Evolutionary conservation across 2,888 invertebrate genomes (phyloP).

Genomic region (Heliothis peltigera): DNA sequence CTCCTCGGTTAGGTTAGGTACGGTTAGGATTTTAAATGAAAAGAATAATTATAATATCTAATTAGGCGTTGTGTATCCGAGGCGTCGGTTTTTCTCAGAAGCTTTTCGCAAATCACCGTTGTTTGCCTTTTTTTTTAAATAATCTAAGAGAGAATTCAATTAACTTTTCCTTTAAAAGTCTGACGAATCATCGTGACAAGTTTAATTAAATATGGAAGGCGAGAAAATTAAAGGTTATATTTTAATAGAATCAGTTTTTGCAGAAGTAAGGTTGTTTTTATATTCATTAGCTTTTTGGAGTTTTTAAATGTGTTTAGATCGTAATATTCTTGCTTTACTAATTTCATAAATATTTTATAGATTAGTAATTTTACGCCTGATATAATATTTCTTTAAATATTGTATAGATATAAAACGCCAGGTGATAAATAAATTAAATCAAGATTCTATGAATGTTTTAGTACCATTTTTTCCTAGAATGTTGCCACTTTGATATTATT

Average conservation of each 20-base stretch:
- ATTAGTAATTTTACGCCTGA: too few species aligned
- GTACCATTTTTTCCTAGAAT: neutral
- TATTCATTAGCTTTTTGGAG: slow-evolving; percentile 1
- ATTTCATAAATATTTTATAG: neutral
- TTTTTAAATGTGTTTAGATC: neutral
- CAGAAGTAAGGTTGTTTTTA: neutral
- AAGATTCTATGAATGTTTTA: too few species aligned
- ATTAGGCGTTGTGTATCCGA: slow-evolving; percentile 29
- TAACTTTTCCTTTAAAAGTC: slow-evolving; percentile 32
- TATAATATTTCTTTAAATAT: too few species aligned
- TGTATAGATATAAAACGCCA: too few species aligned
- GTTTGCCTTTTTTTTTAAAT: slow-evolving; percentile 40
- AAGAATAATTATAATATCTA: slow-evolving; percentile 34
- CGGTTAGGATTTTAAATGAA: slow-evolving; percentile 14
- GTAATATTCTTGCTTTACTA: neutral
- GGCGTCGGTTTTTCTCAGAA: slow-evolving; percentile 18
- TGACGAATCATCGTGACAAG: slow-evolving; percentile 32
- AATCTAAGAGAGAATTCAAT: slow-evolving; percentile 38
- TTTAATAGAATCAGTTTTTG: slow-evolving; percentile 26
- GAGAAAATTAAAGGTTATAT: slow-evolving; percentile 12
- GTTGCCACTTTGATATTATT: neutral
- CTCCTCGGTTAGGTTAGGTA: neutral
- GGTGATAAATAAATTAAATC: too few species aligned
- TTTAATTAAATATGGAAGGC: slow-evolving; percentile 26
- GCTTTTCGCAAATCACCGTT: slow-evolving; percentile 28